Evolutionary conservation across 1,140 invertebrate genomes (phyloP).

Genomic region (Vollenhovia emeryi): DNA sequence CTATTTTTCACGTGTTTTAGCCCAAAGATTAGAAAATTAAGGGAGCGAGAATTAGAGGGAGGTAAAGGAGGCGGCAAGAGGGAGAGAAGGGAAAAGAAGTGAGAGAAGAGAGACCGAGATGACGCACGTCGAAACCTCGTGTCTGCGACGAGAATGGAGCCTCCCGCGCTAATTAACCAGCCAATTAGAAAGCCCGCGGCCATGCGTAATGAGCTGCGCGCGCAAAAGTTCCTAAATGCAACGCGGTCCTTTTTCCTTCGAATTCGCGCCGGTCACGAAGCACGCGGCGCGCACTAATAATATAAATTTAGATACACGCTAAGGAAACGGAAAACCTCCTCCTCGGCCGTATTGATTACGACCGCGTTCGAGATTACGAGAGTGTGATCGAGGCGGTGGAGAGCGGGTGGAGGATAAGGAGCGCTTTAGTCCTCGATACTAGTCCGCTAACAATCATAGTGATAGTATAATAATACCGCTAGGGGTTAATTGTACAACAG

Average conservation of each 20-base stretch:
- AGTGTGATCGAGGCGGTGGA: conserved; percentile 33
- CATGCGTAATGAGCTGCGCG: conserved; percentile 84
- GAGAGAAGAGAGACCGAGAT: conserved; percentile 8
- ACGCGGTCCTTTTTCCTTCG: conserved; percentile 69
- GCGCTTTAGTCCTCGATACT: conserved; percentile 52
- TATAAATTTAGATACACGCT: conserved; percentile 55
- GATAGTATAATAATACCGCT: conserved; percentile 63
- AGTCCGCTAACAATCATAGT: conserved; percentile 70
- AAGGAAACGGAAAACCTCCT: conserved; percentile 44
- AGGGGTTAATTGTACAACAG: conserved; percentile 56
- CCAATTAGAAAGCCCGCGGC: conserved; percentile 82
- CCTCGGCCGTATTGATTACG: conserved; percentile 42
- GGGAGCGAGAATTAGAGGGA: conserved; percentile 35
- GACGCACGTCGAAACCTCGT: conserved; percentile 77
- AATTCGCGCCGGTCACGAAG: conserved; percentile 51
- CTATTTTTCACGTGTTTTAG: conserved; percentile 84
- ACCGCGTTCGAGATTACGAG: conserved; percentile 38
- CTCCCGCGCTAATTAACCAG: conserved; percentile 84
- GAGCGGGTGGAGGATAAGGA: conserved; percentile 32
- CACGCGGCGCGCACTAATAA: conserved; percentile 51
- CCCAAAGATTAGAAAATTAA: conserved; percentile 62
- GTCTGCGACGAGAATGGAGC: conserved; percentile 66
- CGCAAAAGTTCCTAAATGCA: conserved; percentile 85
- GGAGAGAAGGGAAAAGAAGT: not conserved
- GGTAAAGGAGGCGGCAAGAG: conserved; percentile 44